These are phyloP conservation scores for Epicauta chinensis DNA, from an alignment of 1,140 invertebrate species.

Conservation along the genomic window DNA sequence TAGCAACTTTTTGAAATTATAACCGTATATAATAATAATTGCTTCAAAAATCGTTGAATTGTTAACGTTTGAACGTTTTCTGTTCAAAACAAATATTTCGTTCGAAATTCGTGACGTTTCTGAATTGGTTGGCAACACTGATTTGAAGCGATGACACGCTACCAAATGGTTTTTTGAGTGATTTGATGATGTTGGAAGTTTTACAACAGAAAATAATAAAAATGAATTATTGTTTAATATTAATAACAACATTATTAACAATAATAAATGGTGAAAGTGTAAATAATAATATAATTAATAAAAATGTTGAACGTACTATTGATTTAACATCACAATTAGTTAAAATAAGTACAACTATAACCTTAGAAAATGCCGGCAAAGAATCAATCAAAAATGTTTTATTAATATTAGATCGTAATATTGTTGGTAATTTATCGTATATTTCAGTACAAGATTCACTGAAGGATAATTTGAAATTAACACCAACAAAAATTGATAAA, in stretches of 20 bases:
- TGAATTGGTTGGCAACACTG: too few species aligned
- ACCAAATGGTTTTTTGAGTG: slow-evolving; percentile 5
- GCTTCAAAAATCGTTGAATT: too few species aligned
- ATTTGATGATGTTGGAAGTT: slow-evolving; percentile 14
- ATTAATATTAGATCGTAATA: slow-evolving; percentile 60
- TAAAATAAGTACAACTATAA: slow-evolving; percentile 72
- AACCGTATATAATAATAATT: too few species aligned
- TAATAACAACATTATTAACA: slow-evolving; percentile 8
- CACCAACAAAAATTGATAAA: slow-evolving; percentile 48
- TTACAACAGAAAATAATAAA: slow-evolving; percentile 3
- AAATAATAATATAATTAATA: slow-evolving; percentile 53
- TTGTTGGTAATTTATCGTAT: slow-evolving; percentile 63
- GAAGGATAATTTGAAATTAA: slow-evolving; percentile 56
- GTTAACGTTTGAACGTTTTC: too few species aligned
- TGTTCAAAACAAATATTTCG: too few species aligned
- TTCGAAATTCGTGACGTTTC: too few species aligned
- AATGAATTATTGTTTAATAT: slow-evolving; percentile 21
- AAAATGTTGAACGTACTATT: slow-evolving; percentile 78
- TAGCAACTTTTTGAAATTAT: too few species aligned
- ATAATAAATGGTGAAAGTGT: slow-evolving; percentile 20
- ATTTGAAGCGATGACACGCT: too few species aligned
- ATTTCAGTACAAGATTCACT: slow-evolving; percentile 62
- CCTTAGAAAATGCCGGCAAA: slow-evolving; percentile 74
- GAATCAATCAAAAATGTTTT: slow-evolving; percentile 62
- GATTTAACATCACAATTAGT: slow-evolving; percentile 85